Base-by-base conservation (phyloP, 2,888 invertebrate species). In the Pseudanteris insignis region DNA sequence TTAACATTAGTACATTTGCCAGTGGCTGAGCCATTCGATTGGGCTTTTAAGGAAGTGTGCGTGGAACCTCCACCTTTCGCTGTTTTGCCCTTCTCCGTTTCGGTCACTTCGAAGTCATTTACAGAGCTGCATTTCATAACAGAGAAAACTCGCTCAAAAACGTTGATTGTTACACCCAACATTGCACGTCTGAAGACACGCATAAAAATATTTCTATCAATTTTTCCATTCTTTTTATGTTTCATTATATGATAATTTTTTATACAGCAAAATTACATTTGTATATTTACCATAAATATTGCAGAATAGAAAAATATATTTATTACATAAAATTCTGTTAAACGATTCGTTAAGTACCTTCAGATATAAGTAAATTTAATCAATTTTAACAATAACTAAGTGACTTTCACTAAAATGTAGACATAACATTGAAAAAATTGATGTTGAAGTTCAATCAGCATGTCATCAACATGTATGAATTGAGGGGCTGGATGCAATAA, bases 61-160 rank as follows among this genome's bases (percentile, higher is more conserved):
- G 74, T 68, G 10, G 73, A 70, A 24, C 61, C 65, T 18, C 71
- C 69, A 44, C 76, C 73, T 64, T 81, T 82, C 12, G 72, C 67
- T 28, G 77, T 75, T 71, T 81, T 82, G 58, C 82, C 83, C 68
- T 81, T 82, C 48, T 83, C 83, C 25, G 77, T 68, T 68, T 82
- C 82, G 62, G 80, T 81, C 62, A 77, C 77, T 51, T 83, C 82
- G 68, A 80, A 81, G 68, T 83, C 82, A 70, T 83, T 83, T 44
- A 82, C 78, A 64, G 81, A 80, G 64, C 81, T 81, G 61, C 25
- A 72, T 64, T 58, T 60, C 37, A 62, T 59, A 63, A 63, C 51
- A 63, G 50, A 59, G 38, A 59, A 63, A 59, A 51, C 14, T 33
- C 38, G 40, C 55, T 58, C 46, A 63, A 46, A 44, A 60, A 51